These are phyloP conservation scores for Pseudorasbora parva DNA, from an alignment of 2,113 vertebrate genomes.

Conservation along the genomic window DNA sequence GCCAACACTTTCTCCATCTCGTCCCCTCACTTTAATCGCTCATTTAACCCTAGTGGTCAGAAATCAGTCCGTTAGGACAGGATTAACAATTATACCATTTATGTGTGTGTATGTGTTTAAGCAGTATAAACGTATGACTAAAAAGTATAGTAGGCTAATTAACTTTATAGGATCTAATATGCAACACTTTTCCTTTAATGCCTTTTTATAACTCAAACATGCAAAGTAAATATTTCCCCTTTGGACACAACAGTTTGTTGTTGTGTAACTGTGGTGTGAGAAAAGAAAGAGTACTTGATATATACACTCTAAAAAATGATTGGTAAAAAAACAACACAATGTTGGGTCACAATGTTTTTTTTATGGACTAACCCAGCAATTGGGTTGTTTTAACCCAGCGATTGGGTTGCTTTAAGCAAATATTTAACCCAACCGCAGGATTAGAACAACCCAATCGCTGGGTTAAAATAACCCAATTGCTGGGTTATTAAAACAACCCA, in stretches of 20 bases:
- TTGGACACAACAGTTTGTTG: neutral
- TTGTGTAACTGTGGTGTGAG: too few species aligned
- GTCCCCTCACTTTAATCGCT: constrained; percentile 22
- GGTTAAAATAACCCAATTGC: too few species aligned
- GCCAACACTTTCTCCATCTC: constrained; percentile 24
- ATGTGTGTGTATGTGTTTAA: constrained; percentile 2
- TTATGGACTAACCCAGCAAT: too few species aligned
- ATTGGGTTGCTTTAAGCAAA: too few species aligned
- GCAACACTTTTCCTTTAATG: neutral
- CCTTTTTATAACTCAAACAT: neutral
- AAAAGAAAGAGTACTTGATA: too few species aligned
- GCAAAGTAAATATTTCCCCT: neutral
- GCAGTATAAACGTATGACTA: neutral
- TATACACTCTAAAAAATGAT: too few species aligned
- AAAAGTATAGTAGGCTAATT: neutral
- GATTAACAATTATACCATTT: constrained; percentile 14
- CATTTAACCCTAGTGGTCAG: constrained; percentile 24
- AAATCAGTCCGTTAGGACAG: constrained; percentile 30
- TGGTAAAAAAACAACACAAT: too few species aligned
- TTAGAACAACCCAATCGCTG: too few species aligned
- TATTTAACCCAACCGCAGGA: too few species aligned
- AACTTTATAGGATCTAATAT: neutral
- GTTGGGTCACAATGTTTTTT: too few species aligned
- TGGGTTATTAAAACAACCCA: too few species aligned
- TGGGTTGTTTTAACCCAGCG: too few species aligned